phyloP scores from a whole-genome alignment of 2,113 vertebrate genomes.

The Silurus glanis region DNA sequence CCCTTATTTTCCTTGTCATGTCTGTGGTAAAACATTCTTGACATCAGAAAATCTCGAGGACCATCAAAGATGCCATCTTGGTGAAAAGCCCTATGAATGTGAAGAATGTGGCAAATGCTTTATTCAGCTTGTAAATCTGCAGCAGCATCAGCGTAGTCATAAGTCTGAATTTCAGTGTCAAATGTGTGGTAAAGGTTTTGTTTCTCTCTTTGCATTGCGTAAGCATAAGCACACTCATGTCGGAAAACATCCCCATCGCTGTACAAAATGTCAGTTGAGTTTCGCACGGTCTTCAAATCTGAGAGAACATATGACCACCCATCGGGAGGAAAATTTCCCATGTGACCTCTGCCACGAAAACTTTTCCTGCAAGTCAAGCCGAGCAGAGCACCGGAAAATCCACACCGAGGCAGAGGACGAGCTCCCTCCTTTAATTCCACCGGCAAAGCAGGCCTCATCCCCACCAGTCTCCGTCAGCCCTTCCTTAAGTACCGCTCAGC shows the following conservation, averaged over 20 bases:
- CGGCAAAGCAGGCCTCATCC: slow-evolving; percentile 33
- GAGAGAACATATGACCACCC: slow-evolving; percentile 72
- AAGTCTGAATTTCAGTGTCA: slow-evolving; percentile 77
- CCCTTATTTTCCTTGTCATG: slow-evolving; percentile 77
- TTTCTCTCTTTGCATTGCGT: slow-evolving; percentile 73
- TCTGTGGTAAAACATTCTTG: slow-evolving; percentile 77
- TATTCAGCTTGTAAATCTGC: slow-evolving; percentile 72
- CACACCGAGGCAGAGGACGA: slow-evolving; percentile 58
- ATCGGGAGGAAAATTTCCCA: slow-evolving; percentile 76
- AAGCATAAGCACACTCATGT: slow-evolving; percentile 74
- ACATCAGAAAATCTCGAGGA: slow-evolving; percentile 76
- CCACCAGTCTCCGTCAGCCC: slow-evolving; percentile 18
- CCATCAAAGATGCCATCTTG: slow-evolving; percentile 77
- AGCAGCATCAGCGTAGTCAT: slow-evolving; percentile 77
- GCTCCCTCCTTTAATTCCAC: slow-evolving; percentile 45
- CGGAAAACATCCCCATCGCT: slow-evolving; percentile 68
- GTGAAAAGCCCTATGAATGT: slow-evolving; percentile 77
- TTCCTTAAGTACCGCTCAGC: slow-evolving; percentile 17
- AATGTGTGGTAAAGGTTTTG: slow-evolving; percentile 74
- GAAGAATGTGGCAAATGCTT: slow-evolving; percentile 77
- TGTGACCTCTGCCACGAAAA: slow-evolving; percentile 74
- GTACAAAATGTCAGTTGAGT: slow-evolving; percentile 70
- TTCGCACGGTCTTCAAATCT: slow-evolving; percentile 68
- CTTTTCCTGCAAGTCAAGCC: slow-evolving; percentile 71
- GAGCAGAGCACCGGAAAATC: slow-evolving; percentile 73